Percentiles rank a stretch among this genome's conserved stretches.
Conservation (phyloP, 2,797 vertebrate species). For the Macropodus opercularis region DNA sequence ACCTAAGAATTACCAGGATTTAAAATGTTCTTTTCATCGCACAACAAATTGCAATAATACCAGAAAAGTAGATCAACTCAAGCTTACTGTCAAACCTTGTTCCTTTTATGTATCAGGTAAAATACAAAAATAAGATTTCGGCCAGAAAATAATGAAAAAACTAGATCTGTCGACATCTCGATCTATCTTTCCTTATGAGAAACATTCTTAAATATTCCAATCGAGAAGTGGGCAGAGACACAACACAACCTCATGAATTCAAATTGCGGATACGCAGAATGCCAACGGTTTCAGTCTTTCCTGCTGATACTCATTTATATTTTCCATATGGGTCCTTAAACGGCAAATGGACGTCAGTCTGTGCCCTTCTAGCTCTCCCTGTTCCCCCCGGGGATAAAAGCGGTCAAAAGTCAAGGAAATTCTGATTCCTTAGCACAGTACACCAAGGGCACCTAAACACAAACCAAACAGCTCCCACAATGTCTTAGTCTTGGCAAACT, state of each 20-base stretch:
- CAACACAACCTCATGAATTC: conserved; percentile 78
- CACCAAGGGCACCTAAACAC: conserved; percentile 77
- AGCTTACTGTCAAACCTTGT: conserved; percentile 16
- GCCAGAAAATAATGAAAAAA: conserved; percentile 52
- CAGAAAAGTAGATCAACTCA: conserved; percentile 28
- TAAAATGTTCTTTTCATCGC: no score
- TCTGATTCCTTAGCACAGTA: conserved; percentile 77
- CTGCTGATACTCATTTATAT: conserved; percentile 84
- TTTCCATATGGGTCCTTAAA: conserved; percentile 83
- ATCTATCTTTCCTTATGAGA: conserved; percentile 58
- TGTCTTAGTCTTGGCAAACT: conserved; percentile 77
- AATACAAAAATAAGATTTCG: conserved; percentile 20
- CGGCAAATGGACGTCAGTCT: conserved; percentile 76
- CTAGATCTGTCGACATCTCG: conserved; percentile 49
- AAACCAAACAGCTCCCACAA: conserved; percentile 79
- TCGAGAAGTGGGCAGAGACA: conserved; percentile 67
- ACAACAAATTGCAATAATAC: conserved; percentile 10
- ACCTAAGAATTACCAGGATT: no score
- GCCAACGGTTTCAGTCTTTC: conserved; percentile 71
- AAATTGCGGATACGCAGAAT: conserved; percentile 72
- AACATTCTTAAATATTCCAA: conserved; percentile 75
- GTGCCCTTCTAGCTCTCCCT: conserved; percentile 73
- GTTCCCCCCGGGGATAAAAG: conserved; percentile 75
- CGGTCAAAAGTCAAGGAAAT: conserved; percentile 87
- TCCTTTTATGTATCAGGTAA: conserved; percentile 11